Base-by-base conservation (phyloP, 1,140 invertebrate species). In the Zaprionus vittiger region DNA sequence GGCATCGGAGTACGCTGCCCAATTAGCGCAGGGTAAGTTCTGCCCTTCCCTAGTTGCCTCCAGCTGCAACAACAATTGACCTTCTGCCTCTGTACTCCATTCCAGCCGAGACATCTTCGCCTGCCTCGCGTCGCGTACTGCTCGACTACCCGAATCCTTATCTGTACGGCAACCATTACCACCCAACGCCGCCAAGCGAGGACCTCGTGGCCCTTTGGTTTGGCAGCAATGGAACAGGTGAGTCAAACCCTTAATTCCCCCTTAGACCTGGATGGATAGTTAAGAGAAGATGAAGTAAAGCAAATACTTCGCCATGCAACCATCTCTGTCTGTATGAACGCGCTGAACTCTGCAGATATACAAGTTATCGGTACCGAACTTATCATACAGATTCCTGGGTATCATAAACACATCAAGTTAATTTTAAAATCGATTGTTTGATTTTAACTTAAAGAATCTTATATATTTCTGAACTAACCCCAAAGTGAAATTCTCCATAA, bases 121-220 rank as follows among this genome's bases (percentile, higher is more conserved):
- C 92, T 55, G 83, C 82, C 6, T 92, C 92, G 63, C 85, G 92
- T 62, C 92, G 92, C 73, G 90, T 93, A 26, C 72, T 93, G 15
- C 79, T 93, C 41, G 92, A 93, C 56, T 93, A 93, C 79, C 91
- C 92, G 20, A 93, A 90, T 78, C 92, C 93, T 26, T 94, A 93
- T 81, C 83, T 93, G 64, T 93, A 93, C 83, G 92, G 92, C 55
- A 93, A 93, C 65, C 83, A 70, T 44, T 87, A 89, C 75, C 93
- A 94, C 75, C 92, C 93, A 75, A 93, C 92, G 73, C 92, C 92
- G 60, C 91, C 93, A 56, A 92, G 84, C 71, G 94, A 94, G 80
- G 94, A 94, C 80, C 85, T 94, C 66, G 93, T 94, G 64, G 93
- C 94, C 77, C 91, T 94, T 82, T 94, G 94, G 94, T 94, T 94